Percentiles rank a stretch among this genome's conserved stretches.
These are phyloP conservation scores for Acanthurus leucopareius DNA, from an alignment of 2,797 vertebrate genomes.

Conservation along the genomic window DNA sequence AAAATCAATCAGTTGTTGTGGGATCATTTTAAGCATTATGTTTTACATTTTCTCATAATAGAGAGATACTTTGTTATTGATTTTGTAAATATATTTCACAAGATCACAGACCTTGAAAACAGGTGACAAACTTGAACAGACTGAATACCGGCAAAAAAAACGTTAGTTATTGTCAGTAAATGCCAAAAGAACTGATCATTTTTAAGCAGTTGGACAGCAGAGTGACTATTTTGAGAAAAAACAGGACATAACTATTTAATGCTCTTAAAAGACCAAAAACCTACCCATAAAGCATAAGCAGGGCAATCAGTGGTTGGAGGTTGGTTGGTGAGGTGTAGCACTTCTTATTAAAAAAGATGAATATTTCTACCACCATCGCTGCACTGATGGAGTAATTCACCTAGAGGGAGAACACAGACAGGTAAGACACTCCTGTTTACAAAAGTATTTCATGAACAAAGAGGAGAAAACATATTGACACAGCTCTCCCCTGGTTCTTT, in stretches of 20 bases:
- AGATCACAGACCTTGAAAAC: background rate
- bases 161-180: background rate
- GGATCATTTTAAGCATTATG: background rate
- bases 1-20: background rate
- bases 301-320: slow-evolving; percentile 88
- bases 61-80: background rate
- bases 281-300: slow-evolving; percentile 87
- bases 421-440: background rate
- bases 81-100: slow-evolving; percentile 1
- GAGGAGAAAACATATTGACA: background rate
- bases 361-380: slow-evolving; percentile 91
- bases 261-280: slow-evolving; percentile 11
- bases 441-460: background rate
- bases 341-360: slow-evolving; percentile 92
- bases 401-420: slow-evolving; percentile 71
- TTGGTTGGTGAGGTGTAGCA: slow-evolving; percentile 91
- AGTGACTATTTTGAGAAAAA: background rate
- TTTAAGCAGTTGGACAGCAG: background rate
- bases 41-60: background rate
- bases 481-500: background rate
- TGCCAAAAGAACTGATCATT: background rate
- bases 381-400: slow-evolving; percentile 92
- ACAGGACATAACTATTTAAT: background rate
- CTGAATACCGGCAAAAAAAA: background rate
- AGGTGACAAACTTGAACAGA: background rate